These are phyloP conservation scores for western clawed frog (Xenopus tropicalis) DNA, from an alignment of 2,113 vertebrate genomes.

Conservation along the genomic window DNA sequence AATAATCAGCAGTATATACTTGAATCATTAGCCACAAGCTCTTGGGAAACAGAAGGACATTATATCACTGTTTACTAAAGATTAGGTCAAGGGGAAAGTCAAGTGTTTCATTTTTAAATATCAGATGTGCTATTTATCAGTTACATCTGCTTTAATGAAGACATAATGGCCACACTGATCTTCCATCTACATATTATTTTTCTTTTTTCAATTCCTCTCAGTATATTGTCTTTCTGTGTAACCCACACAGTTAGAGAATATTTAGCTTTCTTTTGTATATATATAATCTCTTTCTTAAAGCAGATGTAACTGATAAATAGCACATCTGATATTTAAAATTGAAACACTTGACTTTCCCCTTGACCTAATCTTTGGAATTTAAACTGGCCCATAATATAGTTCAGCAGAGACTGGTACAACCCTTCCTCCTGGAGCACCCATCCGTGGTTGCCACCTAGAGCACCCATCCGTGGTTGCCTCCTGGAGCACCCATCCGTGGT, in stretches of 20 bases:
- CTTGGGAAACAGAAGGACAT: not conserved
- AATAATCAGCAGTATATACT: slow-evolving; percentile 31
- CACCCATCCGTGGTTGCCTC: too few species aligned
- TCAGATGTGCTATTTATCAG: not conserved
- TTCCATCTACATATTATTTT: too few species aligned
- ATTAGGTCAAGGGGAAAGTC: not conserved
- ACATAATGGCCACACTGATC: too few species aligned
- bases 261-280: too few species aligned
- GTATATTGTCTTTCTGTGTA: too few species aligned
- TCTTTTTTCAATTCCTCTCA: too few species aligned
- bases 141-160: not conserved
- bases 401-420: too few species aligned
- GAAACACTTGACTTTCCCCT: not conserved
- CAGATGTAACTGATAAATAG: not conserved
- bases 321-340: not conserved
- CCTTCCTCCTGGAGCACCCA: too few species aligned
- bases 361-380: not conserved
- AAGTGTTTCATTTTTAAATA: not conserved
- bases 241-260: too few species aligned
- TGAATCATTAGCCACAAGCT: slow-evolving; percentile 22
- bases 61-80: slow-evolving; percentile 11
- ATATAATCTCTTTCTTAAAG: not conserved
- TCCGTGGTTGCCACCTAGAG: too few species aligned
- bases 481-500: too few species aligned
- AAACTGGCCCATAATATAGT: too few species aligned